Conservation (phyloP, 2,888 invertebrate species). For the Clanis bilineata region DNA sequence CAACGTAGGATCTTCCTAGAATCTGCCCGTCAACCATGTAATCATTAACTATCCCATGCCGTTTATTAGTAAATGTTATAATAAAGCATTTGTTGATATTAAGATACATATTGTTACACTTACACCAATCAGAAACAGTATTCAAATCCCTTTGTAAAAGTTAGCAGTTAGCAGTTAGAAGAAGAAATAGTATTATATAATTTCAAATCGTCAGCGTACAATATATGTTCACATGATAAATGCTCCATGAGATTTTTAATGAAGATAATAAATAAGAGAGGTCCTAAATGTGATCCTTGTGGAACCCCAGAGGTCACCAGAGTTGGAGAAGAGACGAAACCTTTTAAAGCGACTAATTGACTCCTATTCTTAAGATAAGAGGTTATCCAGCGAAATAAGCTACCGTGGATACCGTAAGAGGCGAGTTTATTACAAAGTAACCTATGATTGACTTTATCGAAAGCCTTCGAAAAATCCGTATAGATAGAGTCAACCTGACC, state of each 20-base stretch:
- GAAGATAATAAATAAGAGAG: not conserved
- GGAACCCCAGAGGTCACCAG: not conserved
- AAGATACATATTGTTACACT: too few relatives aligned
- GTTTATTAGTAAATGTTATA: too few relatives aligned
- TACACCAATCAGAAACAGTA: too few relatives aligned
- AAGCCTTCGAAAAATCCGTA: too few relatives aligned
- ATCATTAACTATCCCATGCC: too few relatives aligned
- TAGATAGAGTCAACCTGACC: too few relatives aligned
- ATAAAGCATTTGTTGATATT: too few relatives aligned
- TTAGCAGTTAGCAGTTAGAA: too few relatives aligned
- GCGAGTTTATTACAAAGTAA: not conserved
- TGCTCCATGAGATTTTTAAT: not conserved
- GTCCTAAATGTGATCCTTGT: not conserved
- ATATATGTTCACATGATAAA: too few relatives aligned
- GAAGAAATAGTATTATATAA: not conserved
- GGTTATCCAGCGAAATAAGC: not conserved
- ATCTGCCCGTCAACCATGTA: too few relatives aligned
- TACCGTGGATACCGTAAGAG: not conserved
- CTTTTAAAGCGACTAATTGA: not conserved
- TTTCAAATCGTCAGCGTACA: not conserved
- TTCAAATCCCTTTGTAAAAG: too few relatives aligned
- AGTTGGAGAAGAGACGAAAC: not conserved
- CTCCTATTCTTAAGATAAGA: not conserved
- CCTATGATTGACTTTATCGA: not conserved
- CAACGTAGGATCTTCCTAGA: too few relatives aligned